Percentiles rank a stretch among this genome's conserved stretches.
Conservation (phyloP, 2,113 vertebrate genomes). For the Anarrhichthys ocellatus region DNA sequence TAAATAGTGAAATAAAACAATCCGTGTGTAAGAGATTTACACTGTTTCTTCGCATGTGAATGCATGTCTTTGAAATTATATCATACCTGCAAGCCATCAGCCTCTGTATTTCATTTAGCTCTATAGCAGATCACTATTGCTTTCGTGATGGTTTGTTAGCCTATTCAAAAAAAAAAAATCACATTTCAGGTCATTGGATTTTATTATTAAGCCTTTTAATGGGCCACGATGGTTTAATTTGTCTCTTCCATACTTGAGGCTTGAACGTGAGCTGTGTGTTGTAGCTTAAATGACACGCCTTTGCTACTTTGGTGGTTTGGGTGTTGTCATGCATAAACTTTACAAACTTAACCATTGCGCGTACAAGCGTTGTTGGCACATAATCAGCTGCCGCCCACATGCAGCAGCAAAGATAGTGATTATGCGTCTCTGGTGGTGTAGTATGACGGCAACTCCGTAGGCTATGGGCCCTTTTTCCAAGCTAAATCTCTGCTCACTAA, state of each 20-base stretch:
- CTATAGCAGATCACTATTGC: conserved; percentile 18
- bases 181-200: conserved; percentile 39
- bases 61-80: conserved; percentile 52
- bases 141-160: conserved; percentile 23
- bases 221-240: conserved; percentile 39
- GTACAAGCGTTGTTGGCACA: conserved; percentile 66
- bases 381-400: conserved; percentile 72
- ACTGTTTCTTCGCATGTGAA: conserved; percentile 33
- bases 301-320: conserved; percentile 60
- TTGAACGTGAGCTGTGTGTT: conserved; percentile 52
- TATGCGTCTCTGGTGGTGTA: conserved; percentile 72
- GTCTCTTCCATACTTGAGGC: conserved; percentile 57
- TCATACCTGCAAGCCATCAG: conserved; percentile 53
- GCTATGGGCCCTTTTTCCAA: conserved; percentile 62
- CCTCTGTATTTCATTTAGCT: conserved; percentile 32
- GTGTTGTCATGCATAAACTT: conserved; percentile 72
- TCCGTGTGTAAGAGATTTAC: conserved; percentile 43
- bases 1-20: conserved; percentile 20
- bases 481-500: conserved; percentile 80
- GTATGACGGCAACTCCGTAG: conserved; percentile 69
- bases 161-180: conserved; percentile 12
- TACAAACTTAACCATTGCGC: conserved; percentile 69
- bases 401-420: conserved; percentile 65
- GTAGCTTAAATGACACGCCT: conserved; percentile 57
- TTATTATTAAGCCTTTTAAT: conserved; percentile 28